A percentile compares a stretch with the other conserved stretches of the same genome.
These are phyloP conservation scores for Drosophila suboccidentalis DNA, from an alignment of 2,888 invertebrate species.

Conservation along the genomic window DNA sequence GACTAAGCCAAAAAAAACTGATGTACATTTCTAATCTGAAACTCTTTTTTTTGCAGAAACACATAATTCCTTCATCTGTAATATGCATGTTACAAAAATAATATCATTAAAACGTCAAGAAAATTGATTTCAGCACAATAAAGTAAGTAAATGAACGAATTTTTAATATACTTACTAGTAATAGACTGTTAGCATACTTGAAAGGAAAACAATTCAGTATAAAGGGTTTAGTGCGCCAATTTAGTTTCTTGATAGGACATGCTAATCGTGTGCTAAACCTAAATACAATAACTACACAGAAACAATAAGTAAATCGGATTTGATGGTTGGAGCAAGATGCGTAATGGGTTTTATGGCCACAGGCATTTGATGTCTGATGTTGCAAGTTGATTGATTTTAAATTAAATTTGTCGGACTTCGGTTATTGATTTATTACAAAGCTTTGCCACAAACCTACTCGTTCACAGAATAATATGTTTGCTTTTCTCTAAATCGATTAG, in stretches of 20 bases:
- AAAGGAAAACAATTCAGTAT: background rate
- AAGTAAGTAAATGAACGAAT: background rate
- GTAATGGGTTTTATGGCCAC: conserved; percentile 65
- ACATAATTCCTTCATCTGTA: no score
- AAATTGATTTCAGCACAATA: background rate
- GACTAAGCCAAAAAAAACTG: conserved; percentile 2
- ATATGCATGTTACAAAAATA: background rate
- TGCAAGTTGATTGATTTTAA: conserved; percentile 73
- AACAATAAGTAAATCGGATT: conserved; percentile 39
- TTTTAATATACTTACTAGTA: background rate
- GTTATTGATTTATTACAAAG: conserved; percentile 42
- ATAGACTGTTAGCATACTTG: background rate
- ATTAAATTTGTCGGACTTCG: conserved; percentile 56
- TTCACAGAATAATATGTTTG: no score
- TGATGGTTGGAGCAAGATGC: conserved; percentile 46
- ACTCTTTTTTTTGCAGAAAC: background rate
- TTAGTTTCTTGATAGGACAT: background rate
- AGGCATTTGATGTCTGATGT: conserved; percentile 51
- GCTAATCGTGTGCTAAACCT: background rate
- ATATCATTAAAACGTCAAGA: background rate
- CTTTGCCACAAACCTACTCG: conserved; percentile 12
- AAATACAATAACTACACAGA: conserved; percentile 10
- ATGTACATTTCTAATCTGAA: background rate
- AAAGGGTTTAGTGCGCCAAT: no score
- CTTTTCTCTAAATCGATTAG: background rate